Conservation (phyloP, 2,797 vertebrate species). For the Rhyacichthys aspro region DNA sequence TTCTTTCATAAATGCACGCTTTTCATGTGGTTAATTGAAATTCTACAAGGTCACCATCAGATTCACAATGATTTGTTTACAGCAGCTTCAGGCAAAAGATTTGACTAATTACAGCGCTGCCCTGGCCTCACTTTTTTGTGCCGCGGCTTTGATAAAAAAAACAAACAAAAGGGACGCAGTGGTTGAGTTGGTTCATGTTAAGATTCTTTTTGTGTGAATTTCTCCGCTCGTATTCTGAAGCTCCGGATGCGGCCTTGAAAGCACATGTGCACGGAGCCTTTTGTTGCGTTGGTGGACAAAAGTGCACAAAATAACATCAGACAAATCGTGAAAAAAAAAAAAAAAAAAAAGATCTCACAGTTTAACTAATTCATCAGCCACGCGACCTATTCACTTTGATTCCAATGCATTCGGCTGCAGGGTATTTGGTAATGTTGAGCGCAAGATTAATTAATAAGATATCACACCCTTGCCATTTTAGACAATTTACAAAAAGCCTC, state of each 20-base stretch:
- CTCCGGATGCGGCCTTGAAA: neutral
- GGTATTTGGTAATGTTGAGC: constrained; percentile 68
- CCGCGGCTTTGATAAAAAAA: too few species aligned
- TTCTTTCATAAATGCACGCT: constrained; percentile 46
- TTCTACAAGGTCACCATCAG: constrained; percentile 60
- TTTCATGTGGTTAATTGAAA: constrained; percentile 72
- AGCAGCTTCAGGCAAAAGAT: constrained; percentile 63
- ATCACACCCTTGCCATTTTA: constrained; percentile 72
- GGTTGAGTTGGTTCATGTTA: constrained; percentile 24
- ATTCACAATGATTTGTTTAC: constrained; percentile 76
- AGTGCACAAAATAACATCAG: constrained; percentile 41
- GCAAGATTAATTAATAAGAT: constrained; percentile 80
- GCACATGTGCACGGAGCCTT: neutral
- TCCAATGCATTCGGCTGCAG: constrained; percentile 58
- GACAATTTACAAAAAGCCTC: constrained; percentile 61
- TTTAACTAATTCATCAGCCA: constrained; percentile 58
- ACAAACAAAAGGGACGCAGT: constrained; percentile 37
- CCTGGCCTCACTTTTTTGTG: constrained; percentile 44
- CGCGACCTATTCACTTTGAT: constrained; percentile 50
- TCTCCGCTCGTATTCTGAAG: constrained; percentile 13
- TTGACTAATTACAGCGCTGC: constrained; percentile 65
- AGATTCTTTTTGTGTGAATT: constrained; percentile 1
- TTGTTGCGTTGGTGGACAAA: constrained; percentile 9
- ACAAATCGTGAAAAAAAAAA: constrained; percentile 9
- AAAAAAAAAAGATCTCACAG: constrained; percentile 45